Evolutionary conservation across 2,888 invertebrate species (phyloP).

Genomic region (Apamea epomidion): DNA sequence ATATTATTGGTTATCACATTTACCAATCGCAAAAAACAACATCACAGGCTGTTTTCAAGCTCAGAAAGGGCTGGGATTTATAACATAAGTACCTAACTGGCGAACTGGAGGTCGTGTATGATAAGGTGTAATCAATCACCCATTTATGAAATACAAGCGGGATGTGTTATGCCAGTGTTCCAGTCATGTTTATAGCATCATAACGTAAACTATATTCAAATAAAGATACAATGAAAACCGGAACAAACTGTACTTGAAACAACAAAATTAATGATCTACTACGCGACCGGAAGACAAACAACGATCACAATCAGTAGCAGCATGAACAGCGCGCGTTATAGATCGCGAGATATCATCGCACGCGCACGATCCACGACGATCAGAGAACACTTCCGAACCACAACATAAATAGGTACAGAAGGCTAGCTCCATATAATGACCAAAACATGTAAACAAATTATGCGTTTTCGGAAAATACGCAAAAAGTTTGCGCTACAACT

Average conservation of each 20-base stretch:
- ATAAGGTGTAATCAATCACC: background rate
- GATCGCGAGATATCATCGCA: constrained; percentile 60
- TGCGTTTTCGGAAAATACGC: background rate
- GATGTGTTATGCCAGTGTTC: background rate
- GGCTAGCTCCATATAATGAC: background rate
- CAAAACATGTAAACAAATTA: background rate
- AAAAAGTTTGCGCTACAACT: background rate
- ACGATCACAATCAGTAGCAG: constrained; percentile 37
- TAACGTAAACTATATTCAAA: background rate
- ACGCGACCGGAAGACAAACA: constrained; percentile 47
- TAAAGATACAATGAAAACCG: constrained; percentile 17
- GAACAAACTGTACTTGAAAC: constrained; percentile 15
- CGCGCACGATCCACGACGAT: constrained; percentile 46
- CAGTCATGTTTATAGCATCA: background rate
- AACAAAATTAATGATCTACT: constrained; percentile 36
- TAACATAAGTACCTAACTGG: background rate
- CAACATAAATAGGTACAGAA: constrained; percentile 6
- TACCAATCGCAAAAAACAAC: no score
- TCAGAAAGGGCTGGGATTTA: background rate
- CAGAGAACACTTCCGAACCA: constrained; percentile 45
- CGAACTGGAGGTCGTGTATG: background rate
- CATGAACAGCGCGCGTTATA: constrained; percentile 57
- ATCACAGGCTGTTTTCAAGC: no score
- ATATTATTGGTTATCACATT: background rate
- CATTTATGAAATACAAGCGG: background rate